Evolutionary conservation across 2,113 vertebrate genomes (phyloP).

Genomic region (Anhinga anhinga): DNA sequence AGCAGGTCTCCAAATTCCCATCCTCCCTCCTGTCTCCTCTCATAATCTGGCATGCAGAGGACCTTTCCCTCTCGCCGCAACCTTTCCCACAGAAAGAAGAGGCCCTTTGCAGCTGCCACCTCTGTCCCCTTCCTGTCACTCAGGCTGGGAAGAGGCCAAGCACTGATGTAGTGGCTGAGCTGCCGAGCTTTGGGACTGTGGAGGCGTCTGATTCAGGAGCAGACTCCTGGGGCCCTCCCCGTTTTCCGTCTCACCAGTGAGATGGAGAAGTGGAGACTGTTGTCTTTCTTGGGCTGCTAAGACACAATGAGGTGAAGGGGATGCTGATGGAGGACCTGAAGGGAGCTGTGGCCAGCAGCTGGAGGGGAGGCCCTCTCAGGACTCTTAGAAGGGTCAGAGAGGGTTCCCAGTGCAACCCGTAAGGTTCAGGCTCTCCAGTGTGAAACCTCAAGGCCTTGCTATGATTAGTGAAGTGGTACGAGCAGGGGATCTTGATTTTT

Average conservation of each 20-base stretch:
- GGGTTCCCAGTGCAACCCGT: not conserved
- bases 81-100: not conserved
- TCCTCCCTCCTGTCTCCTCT: not conserved
- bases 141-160: not conserved
- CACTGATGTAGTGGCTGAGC: not conserved
- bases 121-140: not conserved
- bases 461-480: not conserved
- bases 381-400: not conserved
- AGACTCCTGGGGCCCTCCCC: not conserved
- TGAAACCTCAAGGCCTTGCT: not conserved
- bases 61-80: not conserved
- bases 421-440: not conserved
- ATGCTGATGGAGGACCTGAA: not conserved
- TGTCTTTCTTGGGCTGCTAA: not conserved
- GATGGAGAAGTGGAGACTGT: rapidly evolving
- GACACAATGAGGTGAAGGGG: not conserved
- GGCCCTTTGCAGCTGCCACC: not conserved
- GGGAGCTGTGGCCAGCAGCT: not conserved
- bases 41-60: not conserved
- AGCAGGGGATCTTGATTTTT: not conserved
- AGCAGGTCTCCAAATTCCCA: not conserved
- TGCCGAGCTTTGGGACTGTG: not conserved
- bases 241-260: not conserved
- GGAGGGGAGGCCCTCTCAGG: not conserved
- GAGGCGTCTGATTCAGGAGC: not conserved